A percentile compares a stretch with the other conserved stretches of the same genome.
phyloP scores from a whole-genome alignment of 35 echinoderm and acorn worm species.

The Heliocidaris tuberculata region DNA sequence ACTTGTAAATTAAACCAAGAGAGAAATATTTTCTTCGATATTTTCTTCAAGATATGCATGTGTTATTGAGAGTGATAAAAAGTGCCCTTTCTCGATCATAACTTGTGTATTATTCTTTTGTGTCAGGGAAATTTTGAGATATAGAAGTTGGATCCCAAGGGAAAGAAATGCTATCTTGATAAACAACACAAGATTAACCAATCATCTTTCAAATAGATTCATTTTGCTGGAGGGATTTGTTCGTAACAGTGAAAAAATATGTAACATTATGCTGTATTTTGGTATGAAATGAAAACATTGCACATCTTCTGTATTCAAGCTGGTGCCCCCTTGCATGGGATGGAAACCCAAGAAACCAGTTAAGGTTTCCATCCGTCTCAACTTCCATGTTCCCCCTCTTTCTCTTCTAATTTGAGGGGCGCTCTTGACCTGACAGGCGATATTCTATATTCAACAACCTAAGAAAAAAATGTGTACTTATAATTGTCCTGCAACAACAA shows the following conservation, averaged over 20 bases:
- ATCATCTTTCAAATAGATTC: not conserved
- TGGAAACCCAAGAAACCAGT: not conserved
- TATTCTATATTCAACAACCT: not conserved
- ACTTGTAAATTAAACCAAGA: no score
- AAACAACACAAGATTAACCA: not conserved
- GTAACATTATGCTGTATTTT: not conserved
- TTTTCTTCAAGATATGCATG: no score
- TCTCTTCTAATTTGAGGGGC: not conserved
- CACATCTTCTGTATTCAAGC: not conserved
- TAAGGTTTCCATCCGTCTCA: not conserved
- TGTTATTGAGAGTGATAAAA: not conserved
- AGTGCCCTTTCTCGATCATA: not conserved
- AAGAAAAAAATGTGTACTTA: not conserved
- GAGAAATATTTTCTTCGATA: no score
- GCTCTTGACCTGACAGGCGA: not conserved
- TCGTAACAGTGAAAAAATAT: not conserved
- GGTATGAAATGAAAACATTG: constrained; percentile 9
- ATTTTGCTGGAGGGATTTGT: not conserved
- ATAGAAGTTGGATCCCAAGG: not conserved
- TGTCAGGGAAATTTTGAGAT: no score
- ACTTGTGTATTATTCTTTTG: not conserved
- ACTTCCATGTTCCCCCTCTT: not conserved
- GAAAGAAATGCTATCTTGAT: not conserved
- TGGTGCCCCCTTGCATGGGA: not conserved
- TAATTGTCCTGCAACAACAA: not conserved